These are phyloP conservation scores for Drosophila murphyi DNA, from an alignment of 1,140 invertebrate genomes.

Conservation along the genomic window DNA sequence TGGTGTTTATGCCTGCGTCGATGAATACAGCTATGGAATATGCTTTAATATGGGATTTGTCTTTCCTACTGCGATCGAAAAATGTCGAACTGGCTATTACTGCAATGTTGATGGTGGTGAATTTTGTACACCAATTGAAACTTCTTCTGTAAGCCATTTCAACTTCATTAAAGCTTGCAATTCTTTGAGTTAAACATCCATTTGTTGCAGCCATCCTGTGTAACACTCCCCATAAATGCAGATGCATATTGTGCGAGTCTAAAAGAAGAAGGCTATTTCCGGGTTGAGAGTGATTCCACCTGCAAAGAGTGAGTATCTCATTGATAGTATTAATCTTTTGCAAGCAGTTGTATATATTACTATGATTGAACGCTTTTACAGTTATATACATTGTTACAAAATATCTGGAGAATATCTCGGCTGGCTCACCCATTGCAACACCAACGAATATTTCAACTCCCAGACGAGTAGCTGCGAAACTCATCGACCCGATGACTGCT, in stretches of 20 bases:
- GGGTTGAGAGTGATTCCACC: slow-evolving; percentile 51
- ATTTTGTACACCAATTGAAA: slow-evolving; percentile 37
- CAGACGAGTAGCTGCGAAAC: slow-evolving; percentile 42
- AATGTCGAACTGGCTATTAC: slow-evolving; percentile 42
- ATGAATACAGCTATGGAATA: slow-evolving; percentile 48
- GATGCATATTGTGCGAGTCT: slow-evolving; percentile 48
- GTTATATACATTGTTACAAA: slow-evolving; percentile 64
- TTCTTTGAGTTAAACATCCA: neutral
- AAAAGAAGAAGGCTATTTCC: slow-evolving; percentile 41
- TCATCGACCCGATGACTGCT: slow-evolving; percentile 51
- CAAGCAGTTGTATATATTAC: neutral
- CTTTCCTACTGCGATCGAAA: neutral
- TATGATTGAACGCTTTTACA: slow-evolving; percentile 10
- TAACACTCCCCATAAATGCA: slow-evolving; percentile 6
- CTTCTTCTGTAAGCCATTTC: slow-evolving; percentile 24
- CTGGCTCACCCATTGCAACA: slow-evolving; percentile 60
- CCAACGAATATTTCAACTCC: slow-evolving; percentile 52
- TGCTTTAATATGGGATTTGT: slow-evolving; percentile 26
- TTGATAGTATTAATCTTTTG: neutral
- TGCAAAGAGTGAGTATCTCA: slow-evolving; percentile 51
- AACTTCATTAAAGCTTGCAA: neutral
- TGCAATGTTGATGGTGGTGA: slow-evolving; percentile 32
- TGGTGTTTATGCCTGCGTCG: slow-evolving; percentile 43
- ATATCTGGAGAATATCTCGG: slow-evolving; percentile 57
- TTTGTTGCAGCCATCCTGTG: slow-evolving; percentile 33